Conservation (phyloP, 1,140 invertebrate genomes). For the Drosophila equinoxialis region DNA sequence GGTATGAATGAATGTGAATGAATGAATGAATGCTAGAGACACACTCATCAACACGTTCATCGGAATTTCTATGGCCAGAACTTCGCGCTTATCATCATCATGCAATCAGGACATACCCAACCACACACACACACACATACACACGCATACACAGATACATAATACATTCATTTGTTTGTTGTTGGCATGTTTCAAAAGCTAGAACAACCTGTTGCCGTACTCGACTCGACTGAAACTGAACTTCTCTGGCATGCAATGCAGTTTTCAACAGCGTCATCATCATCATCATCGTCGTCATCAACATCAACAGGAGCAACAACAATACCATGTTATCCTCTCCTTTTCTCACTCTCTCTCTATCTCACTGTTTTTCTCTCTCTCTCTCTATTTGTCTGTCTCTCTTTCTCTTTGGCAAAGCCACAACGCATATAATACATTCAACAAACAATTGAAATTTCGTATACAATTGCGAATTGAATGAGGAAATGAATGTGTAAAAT, state of each 20-base stretch:
- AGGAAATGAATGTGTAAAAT: constrained; percentile 81
- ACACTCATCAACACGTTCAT: constrained; percentile 71
- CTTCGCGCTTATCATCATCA: constrained; percentile 79
- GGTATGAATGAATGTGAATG: constrained; percentile 40
- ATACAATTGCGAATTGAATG: constrained; percentile 81
- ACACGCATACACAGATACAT: constrained; percentile 25
- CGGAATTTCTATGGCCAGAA: constrained; percentile 77
- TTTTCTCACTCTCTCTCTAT: neutral
- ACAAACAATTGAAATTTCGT: constrained; percentile 81
- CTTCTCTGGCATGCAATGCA: constrained; percentile 75
- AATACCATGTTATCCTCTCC: neutral
- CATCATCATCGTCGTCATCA: constrained; percentile 33
- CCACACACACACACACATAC: constrained; percentile 30
- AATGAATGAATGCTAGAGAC: constrained; percentile 46
- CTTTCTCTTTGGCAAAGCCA: constrained; percentile 31
- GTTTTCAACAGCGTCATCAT: constrained; percentile 78
- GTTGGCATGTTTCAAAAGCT: constrained; percentile 74
- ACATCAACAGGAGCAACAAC: constrained; percentile 27
- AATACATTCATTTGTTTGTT: constrained; percentile 58
- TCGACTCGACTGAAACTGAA: constrained; percentile 55
- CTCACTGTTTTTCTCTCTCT: neutral
- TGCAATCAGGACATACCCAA: constrained; percentile 68
- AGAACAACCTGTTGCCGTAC: constrained; percentile 48
- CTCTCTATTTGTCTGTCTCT: neutral
- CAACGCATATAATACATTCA: constrained; percentile 75